A percentile compares a stretch with the other conserved stretches of the same genome.
These are phyloP conservation scores for Drosophila quadrilineata DNA, from an alignment of 1,140 invertebrate species.

Conservation along the genomic window DNA sequence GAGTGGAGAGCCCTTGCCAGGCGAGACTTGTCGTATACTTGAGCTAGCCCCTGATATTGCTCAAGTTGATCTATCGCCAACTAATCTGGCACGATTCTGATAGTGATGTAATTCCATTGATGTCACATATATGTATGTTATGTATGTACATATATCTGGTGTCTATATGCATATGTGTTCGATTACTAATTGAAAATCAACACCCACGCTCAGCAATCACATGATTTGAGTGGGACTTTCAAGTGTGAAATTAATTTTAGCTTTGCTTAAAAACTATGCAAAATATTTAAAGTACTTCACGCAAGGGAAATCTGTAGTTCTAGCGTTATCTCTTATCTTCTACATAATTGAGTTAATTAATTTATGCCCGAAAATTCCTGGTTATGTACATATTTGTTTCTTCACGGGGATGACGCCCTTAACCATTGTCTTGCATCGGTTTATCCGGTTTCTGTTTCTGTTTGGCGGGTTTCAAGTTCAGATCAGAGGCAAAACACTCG, in stretches of 20 bases:
- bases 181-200: constrained; percentile 21
- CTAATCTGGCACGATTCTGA: background rate
- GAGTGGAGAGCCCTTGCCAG: background rate
- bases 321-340: constrained; percentile 16
- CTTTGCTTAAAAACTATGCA: constrained; percentile 7
- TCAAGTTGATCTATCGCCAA: background rate
- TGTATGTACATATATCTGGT: background rate
- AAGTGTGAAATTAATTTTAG: constrained; percentile 5
- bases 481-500: constrained; percentile 26
- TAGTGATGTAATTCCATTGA: background rate
- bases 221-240: constrained; percentile 11
- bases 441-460: constrained; percentile 58
- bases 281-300: constrained; percentile 14
- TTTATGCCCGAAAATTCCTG: constrained; percentile 26
- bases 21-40: too few relatives aligned
- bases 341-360: constrained; percentile 39
- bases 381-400: constrained; percentile 9
- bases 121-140: background rate
- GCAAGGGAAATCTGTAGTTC: background rate
- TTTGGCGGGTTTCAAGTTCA: constrained; percentile 59
- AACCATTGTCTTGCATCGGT: background rate
- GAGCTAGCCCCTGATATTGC: background rate
- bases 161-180: background rate
- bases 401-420: constrained; percentile 6
- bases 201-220: constrained; percentile 20